Evolutionary conservation across 2,888 invertebrate genomes (phyloP).

Genomic region (Phasia obesa): DNA sequence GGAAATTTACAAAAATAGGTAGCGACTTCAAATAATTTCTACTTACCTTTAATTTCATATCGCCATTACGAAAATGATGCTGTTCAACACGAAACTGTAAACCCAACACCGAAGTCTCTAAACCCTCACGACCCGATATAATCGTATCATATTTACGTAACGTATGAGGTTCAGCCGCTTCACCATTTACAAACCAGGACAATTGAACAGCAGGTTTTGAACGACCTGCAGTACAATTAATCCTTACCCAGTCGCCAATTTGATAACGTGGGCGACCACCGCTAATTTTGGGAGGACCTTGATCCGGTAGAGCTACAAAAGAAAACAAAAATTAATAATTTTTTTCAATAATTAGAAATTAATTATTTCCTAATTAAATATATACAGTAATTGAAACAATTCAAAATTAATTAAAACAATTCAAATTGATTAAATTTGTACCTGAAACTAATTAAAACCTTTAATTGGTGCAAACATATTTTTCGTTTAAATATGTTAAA

Average conservation of each 20-base stretch:
- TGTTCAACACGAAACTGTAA: slow-evolving; percentile 87
- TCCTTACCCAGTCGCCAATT: slow-evolving; percentile 85
- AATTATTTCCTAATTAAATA: too few species aligned
- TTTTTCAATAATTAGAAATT: background rate
- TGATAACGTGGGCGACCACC: slow-evolving; percentile 85
- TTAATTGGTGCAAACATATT: too few species aligned
- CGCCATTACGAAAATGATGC: slow-evolving; percentile 88
- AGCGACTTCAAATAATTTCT: background rate
- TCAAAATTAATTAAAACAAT: too few species aligned
- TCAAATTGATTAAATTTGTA: too few species aligned
- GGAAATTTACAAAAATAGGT: too few species aligned
- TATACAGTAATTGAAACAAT: too few species aligned
- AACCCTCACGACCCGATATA: slow-evolving; percentile 84
- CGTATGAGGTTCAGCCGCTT: slow-evolving; percentile 82
- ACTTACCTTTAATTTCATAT: slow-evolving; percentile 87
- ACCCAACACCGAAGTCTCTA: slow-evolving; percentile 87
- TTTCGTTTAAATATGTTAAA: too few species aligned
- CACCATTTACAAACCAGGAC: slow-evolving; percentile 86
- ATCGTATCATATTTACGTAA: slow-evolving; percentile 83
- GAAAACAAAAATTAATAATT: slow-evolving; percentile 1
- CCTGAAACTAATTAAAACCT: too few species aligned
- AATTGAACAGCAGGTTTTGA: slow-evolving; percentile 85
- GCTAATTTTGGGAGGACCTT: slow-evolving; percentile 84
- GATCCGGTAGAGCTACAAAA: slow-evolving; percentile 84
- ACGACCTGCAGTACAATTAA: slow-evolving; percentile 86